Evolutionary conservation across 2,113 vertebrate species (phyloP).

Genomic region (Bos javanicus): DNA sequence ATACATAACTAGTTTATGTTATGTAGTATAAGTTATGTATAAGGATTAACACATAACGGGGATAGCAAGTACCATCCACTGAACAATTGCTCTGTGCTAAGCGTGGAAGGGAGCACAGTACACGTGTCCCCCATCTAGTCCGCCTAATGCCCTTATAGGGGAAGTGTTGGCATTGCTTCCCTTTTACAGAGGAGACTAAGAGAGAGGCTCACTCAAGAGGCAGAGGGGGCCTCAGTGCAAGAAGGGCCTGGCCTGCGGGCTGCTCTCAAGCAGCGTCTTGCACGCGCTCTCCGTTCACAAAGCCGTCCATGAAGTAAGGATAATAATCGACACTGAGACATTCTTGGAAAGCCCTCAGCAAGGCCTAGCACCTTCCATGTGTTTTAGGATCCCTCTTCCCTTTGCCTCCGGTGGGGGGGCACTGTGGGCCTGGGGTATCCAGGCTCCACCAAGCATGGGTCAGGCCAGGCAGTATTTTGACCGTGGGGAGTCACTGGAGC

Average conservation of each 20-base stretch:
- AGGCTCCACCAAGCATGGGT: background rate
- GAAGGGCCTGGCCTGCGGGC: background rate
- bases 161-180: too few species aligned
- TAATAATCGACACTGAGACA: fast-evolving
- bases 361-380: background rate
- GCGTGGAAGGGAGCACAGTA: fast-evolving
- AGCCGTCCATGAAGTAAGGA: too few species aligned
- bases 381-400: background rate
- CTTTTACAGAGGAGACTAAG: background rate
- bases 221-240: background rate
- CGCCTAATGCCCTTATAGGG: fast-evolving
- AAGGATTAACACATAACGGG: background rate
- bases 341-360: background rate
- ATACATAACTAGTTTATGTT: background rate
- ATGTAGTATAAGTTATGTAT: background rate
- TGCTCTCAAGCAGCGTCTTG: fast-evolving
- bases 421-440: background rate
- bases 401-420: constrained; percentile 9
- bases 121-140: fast-evolving
- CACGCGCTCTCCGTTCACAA: background rate
- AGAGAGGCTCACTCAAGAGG: background rate
- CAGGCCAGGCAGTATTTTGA: background rate
- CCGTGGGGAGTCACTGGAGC: background rate
- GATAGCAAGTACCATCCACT: background rate
- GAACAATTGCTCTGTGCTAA: background rate